A percentile compares a stretch with the other conserved stretches of the same genome.
Evolutionary conservation across 2,797 vertebrate species (phyloP).

Genomic region (Sebastolobus alascanus): DNA sequence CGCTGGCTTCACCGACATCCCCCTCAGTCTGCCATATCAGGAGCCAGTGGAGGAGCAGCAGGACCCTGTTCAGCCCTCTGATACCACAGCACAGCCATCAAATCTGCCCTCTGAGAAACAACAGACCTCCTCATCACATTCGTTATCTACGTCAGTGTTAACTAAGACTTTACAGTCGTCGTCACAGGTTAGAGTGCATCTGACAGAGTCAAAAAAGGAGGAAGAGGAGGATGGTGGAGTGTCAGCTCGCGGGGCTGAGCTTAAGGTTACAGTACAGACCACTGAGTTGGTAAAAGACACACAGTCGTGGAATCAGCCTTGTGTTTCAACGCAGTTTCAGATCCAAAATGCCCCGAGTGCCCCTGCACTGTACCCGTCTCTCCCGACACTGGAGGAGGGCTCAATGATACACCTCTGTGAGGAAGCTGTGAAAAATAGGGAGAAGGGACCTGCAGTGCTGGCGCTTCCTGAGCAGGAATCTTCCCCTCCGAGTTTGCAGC

Average conservation of each 20-base stretch:
- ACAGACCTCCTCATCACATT: conserved; percentile 38
- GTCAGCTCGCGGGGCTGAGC: conserved; percentile 33
- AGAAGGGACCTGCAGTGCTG: conserved; percentile 82
- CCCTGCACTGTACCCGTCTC: conserved; percentile 80
- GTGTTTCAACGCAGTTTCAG: conserved; percentile 60
- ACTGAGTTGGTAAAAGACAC: conserved; percentile 40
- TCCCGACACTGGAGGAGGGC: conserved; percentile 73
- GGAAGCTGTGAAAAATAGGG: conserved; percentile 52
- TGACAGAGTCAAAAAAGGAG: conserved; percentile 37
- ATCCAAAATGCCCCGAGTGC: conserved; percentile 67
- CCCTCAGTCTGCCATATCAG: conserved; percentile 77
- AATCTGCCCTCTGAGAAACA: conserved; percentile 48
- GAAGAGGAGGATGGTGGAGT: conserved; percentile 22
- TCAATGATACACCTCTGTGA: conserved; percentile 64
- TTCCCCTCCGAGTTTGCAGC: conserved; percentile 81
- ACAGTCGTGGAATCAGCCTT: conserved; percentile 56
- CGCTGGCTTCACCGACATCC: conserved; percentile 81
- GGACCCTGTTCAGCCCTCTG: conserved; percentile 15
- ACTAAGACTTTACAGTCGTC: conserved; percentile 45
- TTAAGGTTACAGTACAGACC: conserved; percentile 39
- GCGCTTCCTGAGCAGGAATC: conserved; percentile 84
- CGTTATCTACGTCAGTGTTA: conserved; percentile 25
- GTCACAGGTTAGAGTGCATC: conserved; percentile 13
- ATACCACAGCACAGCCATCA: conserved; percentile 36
- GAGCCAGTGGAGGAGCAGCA: conserved; percentile 44